phyloP scores from a whole-genome alignment of 2,113 vertebrate genomes.

The Crotalus helleri region DNA sequence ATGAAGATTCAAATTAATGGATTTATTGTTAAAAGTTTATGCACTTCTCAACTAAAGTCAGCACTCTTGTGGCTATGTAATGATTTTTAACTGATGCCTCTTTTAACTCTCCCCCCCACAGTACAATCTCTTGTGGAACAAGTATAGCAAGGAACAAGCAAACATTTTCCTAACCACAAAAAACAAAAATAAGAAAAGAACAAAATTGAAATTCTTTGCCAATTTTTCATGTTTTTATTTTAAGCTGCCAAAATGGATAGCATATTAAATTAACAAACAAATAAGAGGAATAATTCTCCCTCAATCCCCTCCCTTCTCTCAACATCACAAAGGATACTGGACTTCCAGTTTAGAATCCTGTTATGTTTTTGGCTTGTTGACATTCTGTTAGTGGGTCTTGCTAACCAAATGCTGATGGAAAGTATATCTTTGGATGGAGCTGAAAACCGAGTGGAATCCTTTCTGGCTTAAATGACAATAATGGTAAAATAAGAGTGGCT shows the following conservation, averaged over 20 bases:
- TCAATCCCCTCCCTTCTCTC: neutral
- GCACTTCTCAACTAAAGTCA: neutral
- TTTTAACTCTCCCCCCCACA: neutral
- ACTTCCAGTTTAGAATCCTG: neutral
- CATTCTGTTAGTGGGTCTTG: neutral
- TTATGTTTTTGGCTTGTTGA: neutral
- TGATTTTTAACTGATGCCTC: neutral
- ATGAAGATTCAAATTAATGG: neutral
- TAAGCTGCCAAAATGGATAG: neutral
- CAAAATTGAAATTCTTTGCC: neutral
- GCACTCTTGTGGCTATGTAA: neutral
- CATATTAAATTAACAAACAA: neutral
- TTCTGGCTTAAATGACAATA: neutral
- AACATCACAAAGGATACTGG: neutral
- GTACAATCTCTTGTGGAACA: neutral
- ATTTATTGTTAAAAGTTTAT: neutral
- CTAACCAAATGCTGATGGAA: neutral
- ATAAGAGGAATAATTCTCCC: neutral
- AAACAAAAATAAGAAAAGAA: neutral
- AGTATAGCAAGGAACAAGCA: neutral
- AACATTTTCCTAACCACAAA: neutral
- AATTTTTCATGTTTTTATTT: neutral
- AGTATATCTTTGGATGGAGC: neutral
- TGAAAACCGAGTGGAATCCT: neutral
- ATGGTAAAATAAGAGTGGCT: neutral